These are phyloP conservation scores for Leptodactylus fallax DNA, from an alignment of 2,797 vertebrate species.

Conservation along the genomic window DNA sequence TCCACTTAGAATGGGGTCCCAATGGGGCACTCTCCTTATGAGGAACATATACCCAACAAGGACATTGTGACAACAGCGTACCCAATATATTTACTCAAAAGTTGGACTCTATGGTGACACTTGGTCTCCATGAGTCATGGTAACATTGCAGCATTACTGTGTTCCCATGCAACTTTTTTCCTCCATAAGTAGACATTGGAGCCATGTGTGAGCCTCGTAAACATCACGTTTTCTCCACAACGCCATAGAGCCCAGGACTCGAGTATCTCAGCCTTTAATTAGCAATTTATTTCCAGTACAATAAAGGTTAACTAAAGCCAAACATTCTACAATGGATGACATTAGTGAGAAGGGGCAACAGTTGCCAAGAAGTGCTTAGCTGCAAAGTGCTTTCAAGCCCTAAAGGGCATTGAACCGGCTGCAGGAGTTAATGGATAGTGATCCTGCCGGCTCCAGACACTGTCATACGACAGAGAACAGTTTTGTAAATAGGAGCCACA, in stretches of 20 bases:
- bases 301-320: constrained; percentile 9
- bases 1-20: too few relatives aligned
- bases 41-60: too few relatives aligned
- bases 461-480: background rate
- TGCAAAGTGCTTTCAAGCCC: constrained; percentile 44
- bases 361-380: constrained; percentile 30
- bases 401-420: constrained; percentile 35
- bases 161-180: too few relatives aligned
- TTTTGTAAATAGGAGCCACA: constrained; percentile 33
- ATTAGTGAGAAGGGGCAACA: constrained; percentile 36
- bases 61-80: too few relatives aligned
- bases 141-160: too few relatives aligned
- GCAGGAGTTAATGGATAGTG: constrained; percentile 39
- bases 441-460: constrained; percentile 39
- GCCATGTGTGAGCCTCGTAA: too few relatives aligned
- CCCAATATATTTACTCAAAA: too few relatives aligned
- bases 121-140: too few relatives aligned
- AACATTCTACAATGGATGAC: constrained; percentile 10
- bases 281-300: constrained; percentile 10
- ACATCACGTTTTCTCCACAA: too few relatives aligned
- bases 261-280: background rate
- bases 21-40: too few relatives aligned
- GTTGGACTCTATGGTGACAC: too few relatives aligned
- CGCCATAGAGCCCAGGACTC: background rate
- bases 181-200: too few relatives aligned